phyloP scores from a whole-genome alignment of 1,140 invertebrate species.

The Hesperophylax magnus region DNA sequence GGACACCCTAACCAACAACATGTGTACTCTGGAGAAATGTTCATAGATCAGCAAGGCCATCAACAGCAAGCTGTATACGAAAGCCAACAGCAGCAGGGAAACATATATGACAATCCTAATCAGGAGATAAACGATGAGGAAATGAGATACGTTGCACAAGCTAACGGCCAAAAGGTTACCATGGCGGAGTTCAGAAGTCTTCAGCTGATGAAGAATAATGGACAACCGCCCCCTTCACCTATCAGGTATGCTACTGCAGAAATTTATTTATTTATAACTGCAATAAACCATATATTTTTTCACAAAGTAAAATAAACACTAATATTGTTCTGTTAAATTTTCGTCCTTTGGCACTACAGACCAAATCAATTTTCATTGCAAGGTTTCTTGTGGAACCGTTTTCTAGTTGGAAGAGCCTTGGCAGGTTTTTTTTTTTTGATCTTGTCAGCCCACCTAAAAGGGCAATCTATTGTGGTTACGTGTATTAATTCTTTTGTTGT shows the following conservation, averaged over 20 bases:
- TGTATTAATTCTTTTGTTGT: too few species aligned
- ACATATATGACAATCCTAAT: slow-evolving; percentile 2
- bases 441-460: too few species aligned
- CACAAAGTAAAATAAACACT: not conserved
- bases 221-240: slow-evolving; percentile 33
- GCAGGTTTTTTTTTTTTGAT: too few species aligned
- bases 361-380: too few species aligned
- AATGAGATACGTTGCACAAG: slow-evolving; percentile 63
- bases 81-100: slow-evolving; percentile 38
- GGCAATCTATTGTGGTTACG: too few species aligned
- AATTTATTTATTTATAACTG: not conserved
- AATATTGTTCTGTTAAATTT: too few species aligned
- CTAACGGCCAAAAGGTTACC: slow-evolving; percentile 65
- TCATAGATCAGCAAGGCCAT: slow-evolving; percentile 48
- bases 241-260: slow-evolving; percentile 1
- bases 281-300: not conserved
- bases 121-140: slow-evolving; percentile 57
- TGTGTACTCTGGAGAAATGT: slow-evolving; percentile 44
- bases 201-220: slow-evolving; percentile 58
- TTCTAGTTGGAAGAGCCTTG: too few species aligned
- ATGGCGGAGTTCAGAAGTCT: slow-evolving; percentile 66
- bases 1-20: slow-evolving; percentile 18
- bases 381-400: too few species aligned
- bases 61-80: slow-evolving; percentile 50
- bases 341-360: too few species aligned